Conservation (phyloP, 92 coral and sea anemone species). For the Phenganax stokvisi region DNA sequence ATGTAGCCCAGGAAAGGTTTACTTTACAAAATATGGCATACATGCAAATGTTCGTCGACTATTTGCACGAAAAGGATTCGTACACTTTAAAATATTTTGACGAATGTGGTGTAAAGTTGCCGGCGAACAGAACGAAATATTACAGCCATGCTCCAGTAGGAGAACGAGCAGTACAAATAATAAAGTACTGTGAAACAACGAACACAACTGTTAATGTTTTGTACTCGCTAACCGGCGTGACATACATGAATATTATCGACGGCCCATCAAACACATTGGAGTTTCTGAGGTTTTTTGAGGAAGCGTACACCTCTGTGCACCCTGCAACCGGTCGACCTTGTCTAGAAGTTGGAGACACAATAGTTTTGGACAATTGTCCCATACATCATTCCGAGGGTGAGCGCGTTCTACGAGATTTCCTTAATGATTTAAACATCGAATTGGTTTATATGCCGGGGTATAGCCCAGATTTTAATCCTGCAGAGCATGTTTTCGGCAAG, state of each 20-base stretch:
- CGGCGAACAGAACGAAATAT: too few relatives aligned
- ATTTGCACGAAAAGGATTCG: too few relatives aligned
- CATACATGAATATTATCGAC: constrained; percentile 32
- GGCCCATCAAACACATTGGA: constrained; percentile 37
- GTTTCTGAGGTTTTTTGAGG: constrained; percentile 42
- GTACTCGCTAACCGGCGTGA: constrained; percentile 24
- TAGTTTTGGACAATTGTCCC: constrained; percentile 45
- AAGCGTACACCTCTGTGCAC: constrained; percentile 49
- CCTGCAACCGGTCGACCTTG: constrained; percentile 49
- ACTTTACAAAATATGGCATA: too few relatives aligned
- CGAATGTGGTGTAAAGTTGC: too few relatives aligned
- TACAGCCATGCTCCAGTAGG: neutral
- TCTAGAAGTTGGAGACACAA: constrained; percentile 42
- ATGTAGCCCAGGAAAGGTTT: too few relatives aligned
- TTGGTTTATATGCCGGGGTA: constrained; percentile 49
- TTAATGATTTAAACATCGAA: constrained; percentile 14
- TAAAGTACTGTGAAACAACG: constrained; percentile 30
- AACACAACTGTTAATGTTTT: constrained; percentile 42
- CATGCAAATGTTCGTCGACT: too few relatives aligned
- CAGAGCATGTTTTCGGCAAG: constrained; percentile 48
- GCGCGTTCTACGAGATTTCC: too few relatives aligned
- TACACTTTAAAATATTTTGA: too few relatives aligned
- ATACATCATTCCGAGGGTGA: too few relatives aligned
- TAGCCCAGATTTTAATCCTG: constrained; percentile 46
- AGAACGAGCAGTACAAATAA: constrained; percentile 40